Percentiles rank a stretch among this genome's conserved stretches.
Evolutionary conservation across 2,797 vertebrate genomes (phyloP).

Genomic region (Sebastes wilsoni): DNA sequence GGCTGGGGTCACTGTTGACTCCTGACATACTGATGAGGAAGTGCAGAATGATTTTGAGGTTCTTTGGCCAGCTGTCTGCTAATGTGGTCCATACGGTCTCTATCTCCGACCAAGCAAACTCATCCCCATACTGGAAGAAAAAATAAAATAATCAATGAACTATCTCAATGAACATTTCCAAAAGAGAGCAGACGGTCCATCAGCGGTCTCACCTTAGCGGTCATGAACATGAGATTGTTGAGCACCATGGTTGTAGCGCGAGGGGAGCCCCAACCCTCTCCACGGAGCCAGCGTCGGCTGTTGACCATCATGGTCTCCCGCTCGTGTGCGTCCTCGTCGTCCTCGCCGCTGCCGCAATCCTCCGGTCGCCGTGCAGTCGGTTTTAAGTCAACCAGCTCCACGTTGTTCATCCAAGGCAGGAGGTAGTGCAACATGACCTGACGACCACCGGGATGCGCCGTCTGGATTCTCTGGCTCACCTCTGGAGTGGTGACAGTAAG

Average conservation of each 20-base stretch:
- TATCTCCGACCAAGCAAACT: constrained; percentile 98
- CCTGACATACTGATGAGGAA: constrained; percentile 98
- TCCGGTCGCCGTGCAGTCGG: constrained; percentile 85
- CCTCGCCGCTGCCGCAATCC: constrained; percentile 80
- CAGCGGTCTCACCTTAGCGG: constrained; percentile 89
- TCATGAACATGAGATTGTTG: constrained; percentile 99
- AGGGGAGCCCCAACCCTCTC: constrained; percentile 98
- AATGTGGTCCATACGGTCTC: constrained; percentile 99
- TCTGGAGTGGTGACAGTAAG: constrained; percentile 76
- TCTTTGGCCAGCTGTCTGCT: constrained; percentile 99
- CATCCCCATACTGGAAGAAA: constrained; percentile 92
- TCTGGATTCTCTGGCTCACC: constrained; percentile 98
- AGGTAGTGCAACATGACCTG: constrained; percentile 99
- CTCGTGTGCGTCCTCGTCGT: constrained; percentile 85
- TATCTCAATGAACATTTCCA: neutral
- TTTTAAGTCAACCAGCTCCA: constrained; percentile 95
- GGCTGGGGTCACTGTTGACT: constrained; percentile 97
- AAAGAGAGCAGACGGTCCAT: neutral
- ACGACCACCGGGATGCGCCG: constrained; percentile 94
- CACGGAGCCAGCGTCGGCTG: constrained; percentile 94
- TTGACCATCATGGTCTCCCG: constrained; percentile 94
- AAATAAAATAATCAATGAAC: neutral
- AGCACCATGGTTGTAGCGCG: constrained; percentile 97
- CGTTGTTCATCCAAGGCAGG: constrained; percentile 99
- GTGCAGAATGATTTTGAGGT: constrained; percentile 98